Base-by-base conservation (phyloP, 2,888 invertebrate genomes). In the Acleris cristana region DNA sequence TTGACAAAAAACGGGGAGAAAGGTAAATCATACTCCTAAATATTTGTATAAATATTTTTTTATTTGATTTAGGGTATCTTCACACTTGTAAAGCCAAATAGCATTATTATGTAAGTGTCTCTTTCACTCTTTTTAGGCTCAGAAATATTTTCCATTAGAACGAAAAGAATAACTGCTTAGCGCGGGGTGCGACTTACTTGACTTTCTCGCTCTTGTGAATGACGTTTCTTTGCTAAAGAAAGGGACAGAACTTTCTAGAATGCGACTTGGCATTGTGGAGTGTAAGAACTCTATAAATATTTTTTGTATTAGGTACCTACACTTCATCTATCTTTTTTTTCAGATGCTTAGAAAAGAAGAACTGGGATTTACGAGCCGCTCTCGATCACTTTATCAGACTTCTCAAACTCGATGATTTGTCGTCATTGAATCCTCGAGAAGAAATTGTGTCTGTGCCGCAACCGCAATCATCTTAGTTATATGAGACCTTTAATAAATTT, bases 291-390 rank as follows among this genome's bases (percentile, higher is more conserved):
- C n/a, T 45, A 3, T 58, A 60, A 30, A 55, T 59, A 45, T 54
- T 45, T 61, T 45, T 51, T 30, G 62, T 23, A 55, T 12, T 7
- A 45, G 23, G 26, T 26, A 30, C 30, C 8, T 18, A 44, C 48
- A 3, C 18, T 12, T 34, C 60, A 19, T 49, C 52, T 48, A 40
- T 16, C 5, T 45, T 49, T 12, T 30, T 55, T 90, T 92, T 66
- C 84, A 95, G 95, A 75, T 96, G 95, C 76, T 85, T 96, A 68
- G 94, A 94, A 75, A 89, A 94, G 70, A 95, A 94, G 72, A 86
- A 92, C 21, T 96, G 95, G 95, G 93, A 96, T 81, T 90, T 95
- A 12, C 83, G 80, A 68, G 72, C 77, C 26, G 90, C 89, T 26
- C 67, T 92, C 10, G 85, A 89, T 48, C 80, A 87, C 72, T 91